phyloP scores from a whole-genome alignment of 2,797 vertebrate species.

The Selene dorsalis region DNA sequence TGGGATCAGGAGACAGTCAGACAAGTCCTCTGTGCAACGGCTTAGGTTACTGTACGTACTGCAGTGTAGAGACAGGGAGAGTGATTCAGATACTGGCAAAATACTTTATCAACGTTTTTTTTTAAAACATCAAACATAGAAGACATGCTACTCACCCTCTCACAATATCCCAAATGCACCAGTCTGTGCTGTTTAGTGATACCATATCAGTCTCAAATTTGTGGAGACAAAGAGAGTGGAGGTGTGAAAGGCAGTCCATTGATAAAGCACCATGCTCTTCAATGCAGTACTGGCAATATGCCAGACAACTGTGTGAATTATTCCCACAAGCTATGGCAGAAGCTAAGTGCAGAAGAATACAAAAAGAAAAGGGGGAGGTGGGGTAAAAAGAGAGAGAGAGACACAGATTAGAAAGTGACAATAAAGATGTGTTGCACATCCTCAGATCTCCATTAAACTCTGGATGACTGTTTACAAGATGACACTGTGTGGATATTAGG shows the following conservation, averaged over 20 bases:
- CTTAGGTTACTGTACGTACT: slow-evolving; percentile 84
- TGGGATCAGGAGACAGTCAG: slow-evolving; percentile 81
- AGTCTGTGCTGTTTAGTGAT: slow-evolving; percentile 69
- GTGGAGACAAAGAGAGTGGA: rapidly evolving
- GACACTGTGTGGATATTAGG: not conserved
- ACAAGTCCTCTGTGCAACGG: slow-evolving; percentile 78
- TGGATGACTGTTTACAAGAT: slow-evolving; percentile 8
- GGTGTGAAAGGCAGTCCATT: slow-evolving; percentile 44
- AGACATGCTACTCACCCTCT: slow-evolving; percentile 68
- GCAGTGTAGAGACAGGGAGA: slow-evolving; percentile 30
- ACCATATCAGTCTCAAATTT: slow-evolving; percentile 49
- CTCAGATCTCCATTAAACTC: not conserved
- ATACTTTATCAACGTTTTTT: not conserved
- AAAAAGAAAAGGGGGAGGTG: not conserved
- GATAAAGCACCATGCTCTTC: rapidly evolving
- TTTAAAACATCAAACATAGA: not conserved
- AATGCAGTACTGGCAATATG: rapidly evolving
- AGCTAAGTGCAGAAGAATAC: not conserved
- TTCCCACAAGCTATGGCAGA: slow-evolving; percentile 72
- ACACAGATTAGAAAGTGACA: slow-evolving; percentile 4
- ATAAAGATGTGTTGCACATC: not conserved
- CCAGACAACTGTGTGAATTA: not conserved
- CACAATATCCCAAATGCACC: slow-evolving; percentile 82
- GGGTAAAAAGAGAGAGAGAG: not conserved
- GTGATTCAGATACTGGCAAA: not conserved